These are phyloP conservation scores for Capitulum mitella DNA, from an alignment of 2,888 invertebrate species.

Conservation along the genomic window DNA sequence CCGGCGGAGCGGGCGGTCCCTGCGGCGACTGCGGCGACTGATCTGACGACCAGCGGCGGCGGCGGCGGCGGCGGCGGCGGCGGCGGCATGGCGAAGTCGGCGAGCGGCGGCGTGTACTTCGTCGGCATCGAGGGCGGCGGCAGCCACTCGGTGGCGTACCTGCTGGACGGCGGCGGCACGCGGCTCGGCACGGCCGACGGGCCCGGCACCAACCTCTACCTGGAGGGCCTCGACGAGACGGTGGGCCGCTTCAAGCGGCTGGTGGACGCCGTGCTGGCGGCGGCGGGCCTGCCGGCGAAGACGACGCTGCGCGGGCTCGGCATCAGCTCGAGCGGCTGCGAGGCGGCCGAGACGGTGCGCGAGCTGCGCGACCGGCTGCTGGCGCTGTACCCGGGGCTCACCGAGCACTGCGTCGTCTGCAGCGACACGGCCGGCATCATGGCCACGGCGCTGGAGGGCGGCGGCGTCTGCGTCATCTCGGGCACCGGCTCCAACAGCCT, in stretches of 20 bases:
- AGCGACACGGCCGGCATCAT: conserved; percentile 86
- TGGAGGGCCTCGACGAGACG: conserved; percentile 70
- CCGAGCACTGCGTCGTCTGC: conserved; percentile 57
- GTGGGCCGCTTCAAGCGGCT: conserved; percentile 64
- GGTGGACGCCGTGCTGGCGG: conserved; percentile 58
- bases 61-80: no score
- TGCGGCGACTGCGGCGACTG: no score
- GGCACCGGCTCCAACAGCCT: conserved; percentile 82
- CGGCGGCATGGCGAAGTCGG: no score
- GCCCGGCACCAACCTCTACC: conserved; percentile 41
- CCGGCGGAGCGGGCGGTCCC: no score
- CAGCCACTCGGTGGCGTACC: conserved; percentile 31
- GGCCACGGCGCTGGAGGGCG: conserved; percentile 56
- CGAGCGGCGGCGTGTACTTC: conserved; percentile 29
- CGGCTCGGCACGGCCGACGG: conserved; percentile 27
- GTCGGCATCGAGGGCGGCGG: conserved; percentile 37
- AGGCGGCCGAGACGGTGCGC: conserved; percentile 67
- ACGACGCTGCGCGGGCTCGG: conserved; percentile 60
- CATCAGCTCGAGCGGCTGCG: conserved; percentile 84
- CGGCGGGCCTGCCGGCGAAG: conserved; percentile 54
- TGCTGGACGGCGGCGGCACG: conserved; percentile 32
- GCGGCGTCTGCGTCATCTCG: conserved; percentile 76
- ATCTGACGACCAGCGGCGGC: no score
- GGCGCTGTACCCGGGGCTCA: conserved; percentile 55
- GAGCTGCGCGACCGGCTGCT: conserved; percentile 59